These are phyloP conservation scores for Dynastes tityus DNA, from an alignment of 2,888 invertebrate species.

Conservation along the genomic window DNA sequence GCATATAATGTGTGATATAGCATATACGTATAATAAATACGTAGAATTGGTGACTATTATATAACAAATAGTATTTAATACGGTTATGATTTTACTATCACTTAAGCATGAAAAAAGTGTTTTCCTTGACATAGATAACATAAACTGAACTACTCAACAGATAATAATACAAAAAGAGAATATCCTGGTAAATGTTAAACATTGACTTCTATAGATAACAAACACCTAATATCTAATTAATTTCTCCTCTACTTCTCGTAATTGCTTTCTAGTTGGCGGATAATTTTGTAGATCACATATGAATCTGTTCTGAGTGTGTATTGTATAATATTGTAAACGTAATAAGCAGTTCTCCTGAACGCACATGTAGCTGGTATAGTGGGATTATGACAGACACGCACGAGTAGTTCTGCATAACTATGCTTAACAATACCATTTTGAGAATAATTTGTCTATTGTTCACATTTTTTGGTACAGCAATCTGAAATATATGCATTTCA, in stretches of 20 bases:
- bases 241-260: constrained; percentile 13
- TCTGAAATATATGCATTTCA: not conserved
- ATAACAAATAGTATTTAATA: constrained; percentile 38
- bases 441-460: constrained; percentile 14
- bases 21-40: not conserved
- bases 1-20: not conserved
- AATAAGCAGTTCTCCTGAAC: not conserved
- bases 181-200: constrained; percentile 32
- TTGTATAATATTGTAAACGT: too few relatives aligned
- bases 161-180: constrained; percentile 21
- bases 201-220: constrained; percentile 11
- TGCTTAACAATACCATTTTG: not conserved
- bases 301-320: not conserved
- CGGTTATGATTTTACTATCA: constrained; percentile 35
- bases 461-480: not conserved
- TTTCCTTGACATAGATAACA: constrained; percentile 44
- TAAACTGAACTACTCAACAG: constrained; percentile 17
- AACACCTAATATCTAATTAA: constrained; percentile 26
- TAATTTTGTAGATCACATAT: constrained; percentile 6
- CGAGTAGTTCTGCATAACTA: not conserved
- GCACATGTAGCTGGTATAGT: not conserved
- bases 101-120: constrained; percentile 21
- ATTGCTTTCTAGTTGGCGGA: constrained; percentile 20
- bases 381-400: constrained; percentile 1
- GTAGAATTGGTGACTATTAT: constrained; percentile 14